Conservation (phyloP, 2,888 invertebrate species). For the Erynnis tages region DNA sequence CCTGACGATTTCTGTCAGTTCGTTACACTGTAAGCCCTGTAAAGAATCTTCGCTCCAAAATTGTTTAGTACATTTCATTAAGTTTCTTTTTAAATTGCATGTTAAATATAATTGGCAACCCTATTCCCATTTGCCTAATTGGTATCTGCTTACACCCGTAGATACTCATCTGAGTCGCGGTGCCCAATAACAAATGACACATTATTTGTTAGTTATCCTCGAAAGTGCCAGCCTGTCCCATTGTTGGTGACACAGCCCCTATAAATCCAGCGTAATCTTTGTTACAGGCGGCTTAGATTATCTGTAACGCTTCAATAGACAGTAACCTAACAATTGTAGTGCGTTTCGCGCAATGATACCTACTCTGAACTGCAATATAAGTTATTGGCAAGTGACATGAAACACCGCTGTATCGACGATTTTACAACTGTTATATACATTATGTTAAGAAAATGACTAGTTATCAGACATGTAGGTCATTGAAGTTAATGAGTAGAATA, state of each 20-base stretch:
- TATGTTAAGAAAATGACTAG: too few relatives aligned
- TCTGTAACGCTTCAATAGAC: constrained; percentile 23
- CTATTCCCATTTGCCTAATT: constrained; percentile 66
- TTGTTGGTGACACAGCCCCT: constrained; percentile 43
- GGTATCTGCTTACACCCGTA: constrained; percentile 57
- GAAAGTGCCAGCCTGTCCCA: constrained; percentile 53
- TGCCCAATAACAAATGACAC: constrained; percentile 55
- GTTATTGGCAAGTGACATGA: neutral
- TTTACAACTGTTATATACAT: too few relatives aligned
- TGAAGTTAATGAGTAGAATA: too few relatives aligned
- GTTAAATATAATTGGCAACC: too few relatives aligned
- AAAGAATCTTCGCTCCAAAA: neutral
- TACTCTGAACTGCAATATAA: constrained; percentile 6
- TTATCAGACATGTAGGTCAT: too few relatives aligned
- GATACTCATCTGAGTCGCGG: constrained; percentile 62
- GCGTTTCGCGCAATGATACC: constrained; percentile 14
- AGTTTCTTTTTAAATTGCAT: neutral
- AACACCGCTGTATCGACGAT: too few relatives aligned
- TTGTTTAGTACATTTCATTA: neutral
- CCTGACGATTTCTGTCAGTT: too few relatives aligned
- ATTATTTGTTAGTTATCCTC: constrained; percentile 62
- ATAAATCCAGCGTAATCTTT: constrained; percentile 26
- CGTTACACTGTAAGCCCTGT: too few relatives aligned
- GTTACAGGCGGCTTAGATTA: constrained; percentile 25
- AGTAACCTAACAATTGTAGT: constrained; percentile 26